Evolutionary conservation across 2,888 invertebrate genomes (phyloP), one percentile per base, ranked within the genome.

Genomic region (Eristalinus sepulchralis): DNA sequence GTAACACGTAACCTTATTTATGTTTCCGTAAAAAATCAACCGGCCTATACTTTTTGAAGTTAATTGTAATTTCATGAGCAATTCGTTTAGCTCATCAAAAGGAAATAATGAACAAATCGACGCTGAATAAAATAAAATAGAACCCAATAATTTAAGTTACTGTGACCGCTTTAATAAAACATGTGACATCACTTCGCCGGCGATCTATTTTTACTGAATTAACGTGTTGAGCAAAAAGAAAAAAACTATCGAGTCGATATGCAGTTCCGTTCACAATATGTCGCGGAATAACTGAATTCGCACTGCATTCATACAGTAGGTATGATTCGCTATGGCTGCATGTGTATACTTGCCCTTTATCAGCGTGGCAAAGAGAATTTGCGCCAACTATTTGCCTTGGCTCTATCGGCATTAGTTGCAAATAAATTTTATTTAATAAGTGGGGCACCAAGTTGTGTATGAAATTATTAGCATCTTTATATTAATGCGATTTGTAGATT

Each of bases 201-300:
- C n/a, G 59, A 60, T 31, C 71, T 71, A 71, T 60, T 71, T 71
- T 71, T 71, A 71, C 31, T 20, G 20, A 47, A 17, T 20, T 31
- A 60, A 47, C 47, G 60, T 60, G 60, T 59, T 59, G 59, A 9
- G 47, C 20, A 17, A 31, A 60, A 55, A 60, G 8, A 22, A 13
- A 31, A n/a, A n/a, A n/a, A 60, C 36, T 72, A 72, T 53, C 24
- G 53, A 33, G 62, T 63, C 53, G 62, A 72, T 63, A 63, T 33
- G 27, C 62, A 72, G n/a, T n/a, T n/a, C n/a, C n/a, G n/a, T n/a
- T n/a, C 22, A 24, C 10, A 57, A 57, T 57, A 24, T 57, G 62
- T 11, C 9, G 10, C n/a, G 6, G 70, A 34, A 24, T 24, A 53
- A 63, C 5, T 62, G 9, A 72, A 72, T n/a, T 72, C 17, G 31